Evolutionary conservation across 2,797 vertebrate species (phyloP), one percentile per base, ranked within the genome.

Genomic region (Pseudotriccus pelzelni): DNA sequence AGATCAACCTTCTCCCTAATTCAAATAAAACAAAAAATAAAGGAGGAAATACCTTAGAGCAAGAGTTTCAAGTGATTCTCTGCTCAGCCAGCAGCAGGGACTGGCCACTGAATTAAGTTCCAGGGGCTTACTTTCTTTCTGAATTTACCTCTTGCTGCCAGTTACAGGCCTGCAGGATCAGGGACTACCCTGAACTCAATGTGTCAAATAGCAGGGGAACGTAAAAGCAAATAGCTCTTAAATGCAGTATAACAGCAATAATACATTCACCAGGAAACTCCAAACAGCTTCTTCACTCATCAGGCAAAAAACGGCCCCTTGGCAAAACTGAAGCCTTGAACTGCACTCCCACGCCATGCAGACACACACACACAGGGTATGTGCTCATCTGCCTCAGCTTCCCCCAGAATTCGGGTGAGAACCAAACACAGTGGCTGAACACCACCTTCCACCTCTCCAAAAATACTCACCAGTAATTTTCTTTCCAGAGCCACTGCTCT

Each of bases 1-100:
- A 83, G 25, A 96, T 74, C 74, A 69, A 90, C 93, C 46, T 83
- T 89, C 63, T 94, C 72, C 49, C 27, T 69, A 84, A 80, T 2
- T 2, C 76, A 95, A 84, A 94, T 18, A 50, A 63, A 39, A 72
- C 14, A 24, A 67, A 73, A 55, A 36, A 37, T n/a, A 37, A 37
- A 53, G 14, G 18, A 74, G 58, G 39, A 47, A 92, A 85, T 60
- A 79, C 52, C 19, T 47, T 63, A 74, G 59, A 92, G 36, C 27
- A 78, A 36, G 56, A 50, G 23, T 59, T 87, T 63, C 20, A 52
- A 85, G 58, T 1, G 6, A 80, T 32, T 11, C 25, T 41, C 43
- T 66, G 43, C 17, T 89, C 53, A 66, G 66, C 22, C 43, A 73
- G 55, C 43, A 89, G 17, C 62, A 78, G 49, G 30, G 27, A 85